Evolutionary conservation across 2,113 vertebrate species (phyloP), one percentile per base, ranked within the genome.

Genomic region (Gobius niger): DNA sequence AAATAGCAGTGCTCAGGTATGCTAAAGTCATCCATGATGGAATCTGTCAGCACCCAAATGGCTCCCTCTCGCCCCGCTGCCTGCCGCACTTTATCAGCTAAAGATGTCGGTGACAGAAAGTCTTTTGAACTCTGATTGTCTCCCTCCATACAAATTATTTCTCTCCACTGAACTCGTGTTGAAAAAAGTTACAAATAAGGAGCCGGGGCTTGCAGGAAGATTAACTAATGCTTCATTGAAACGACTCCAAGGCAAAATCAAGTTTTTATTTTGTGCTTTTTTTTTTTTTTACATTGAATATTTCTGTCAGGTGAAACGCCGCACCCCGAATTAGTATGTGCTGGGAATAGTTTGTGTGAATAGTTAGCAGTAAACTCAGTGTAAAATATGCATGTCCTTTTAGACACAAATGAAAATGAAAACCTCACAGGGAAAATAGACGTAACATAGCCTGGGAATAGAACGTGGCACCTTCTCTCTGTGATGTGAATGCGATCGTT

Each of bases 31-130:
- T 87, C 85, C 84, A 81, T 83, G 87, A 88, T 88, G 83, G 89
- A 85, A 91, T 91, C 86, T 90, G 89, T 89, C 89, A 92, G 88
- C 70, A 81, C 84, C 59, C 82, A 89, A 92, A 89, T 89, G 82
- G 70, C 77, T 81, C 82, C 83, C 77, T 85, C 68, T 84, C 81
- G 59, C 84, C 85, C 67, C 68, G 73, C 79, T 79, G 78, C 82
- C 77, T 75, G 54, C 61, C 83, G 82, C 67, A 46, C 87, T 91
- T 89, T 82, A 85, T 90, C 84, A 90, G 84, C 71, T 67, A 46
- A 70, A 85, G 80, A 79, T 87, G 75, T 77, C 16, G 41, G 82
- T 88, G 84, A 86, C 84, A 84, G 82, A 82, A 89, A 85, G 85
- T 84, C 82, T 85, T 80, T 86, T 88, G 83, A 85, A 88, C 90